These are phyloP conservation scores for Echinarachnius parma DNA, from an alignment of 53 echinoderm and acorn worm species.

Conservation along the genomic window DNA sequence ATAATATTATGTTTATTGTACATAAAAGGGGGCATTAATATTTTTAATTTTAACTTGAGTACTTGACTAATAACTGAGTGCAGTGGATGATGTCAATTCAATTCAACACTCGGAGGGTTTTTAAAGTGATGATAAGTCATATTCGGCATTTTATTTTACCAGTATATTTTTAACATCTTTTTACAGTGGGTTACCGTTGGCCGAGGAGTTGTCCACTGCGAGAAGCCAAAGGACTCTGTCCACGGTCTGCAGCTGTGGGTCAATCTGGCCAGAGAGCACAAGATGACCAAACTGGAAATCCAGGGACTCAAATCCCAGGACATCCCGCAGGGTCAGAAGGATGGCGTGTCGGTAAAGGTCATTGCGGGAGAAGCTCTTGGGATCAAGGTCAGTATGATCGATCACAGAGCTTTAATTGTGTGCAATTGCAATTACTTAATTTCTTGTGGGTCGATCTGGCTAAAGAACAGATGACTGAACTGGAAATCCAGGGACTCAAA, in stretches of 20 bases:
- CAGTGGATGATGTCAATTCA: too few species aligned
- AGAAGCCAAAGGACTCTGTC: conserved; percentile 73
- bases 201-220: conserved; percentile 92
- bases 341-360: conserved; percentile 83
- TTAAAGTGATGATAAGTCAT: too few species aligned
- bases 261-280: conserved; percentile 71
- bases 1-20: too few species aligned
- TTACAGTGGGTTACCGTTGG: conserved; percentile 97
- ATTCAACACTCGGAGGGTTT: too few species aligned
- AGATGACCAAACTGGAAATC: conserved; percentile 84
- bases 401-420: background rate
- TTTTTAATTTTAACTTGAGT: too few species aligned
- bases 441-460: conserved; percentile 95
- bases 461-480: conserved; percentile 71
- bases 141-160: background rate
- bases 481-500: conserved; percentile 77
- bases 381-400: conserved; percentile 58
- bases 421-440: too few species aligned
- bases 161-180: background rate
- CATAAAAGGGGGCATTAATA: too few species aligned
- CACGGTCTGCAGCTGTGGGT: conserved; percentile 97
- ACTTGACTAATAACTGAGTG: too few species aligned
- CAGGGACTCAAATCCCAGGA: conserved; percentile 78
- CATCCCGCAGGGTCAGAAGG: conserved; percentile 67
- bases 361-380: conserved; percentile 96